Percentiles rank a stretch among this genome's conserved stretches.
Evolutionary conservation across 2,797 vertebrate genomes (phyloP).

Genomic region (Anisognathus igniventris): DNA sequence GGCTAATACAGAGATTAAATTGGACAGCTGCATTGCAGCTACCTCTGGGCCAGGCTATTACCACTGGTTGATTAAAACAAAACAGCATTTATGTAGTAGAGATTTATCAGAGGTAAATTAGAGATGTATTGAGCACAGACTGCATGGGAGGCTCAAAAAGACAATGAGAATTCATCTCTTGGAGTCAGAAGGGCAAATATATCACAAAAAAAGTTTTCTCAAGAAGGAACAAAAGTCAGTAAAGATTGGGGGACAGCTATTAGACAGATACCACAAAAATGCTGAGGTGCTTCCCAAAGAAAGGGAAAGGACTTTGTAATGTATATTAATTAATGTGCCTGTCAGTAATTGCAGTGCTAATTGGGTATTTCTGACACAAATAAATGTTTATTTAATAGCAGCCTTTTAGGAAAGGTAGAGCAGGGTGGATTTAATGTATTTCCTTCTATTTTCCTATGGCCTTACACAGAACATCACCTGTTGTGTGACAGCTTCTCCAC

Average conservation of each 20-base stretch:
- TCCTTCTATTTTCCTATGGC: accelerated
- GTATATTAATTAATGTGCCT: background rate
- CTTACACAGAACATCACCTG: background rate
- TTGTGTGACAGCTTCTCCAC: background rate
- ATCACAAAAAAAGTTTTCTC: background rate
- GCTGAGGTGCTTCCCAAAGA: background rate
- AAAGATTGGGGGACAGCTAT: accelerated
- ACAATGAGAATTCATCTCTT: background rate
- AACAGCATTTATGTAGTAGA: background rate
- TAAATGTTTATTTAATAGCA: background rate
- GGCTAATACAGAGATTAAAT: background rate
- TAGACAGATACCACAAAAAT: background rate
- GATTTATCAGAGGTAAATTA: background rate
- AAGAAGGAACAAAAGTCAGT: background rate
- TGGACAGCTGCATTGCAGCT: background rate
- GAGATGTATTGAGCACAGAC: accelerated
- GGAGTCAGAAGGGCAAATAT: background rate
- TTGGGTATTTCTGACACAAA: background rate
- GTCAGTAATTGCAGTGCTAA: background rate
- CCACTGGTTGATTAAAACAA: background rate
- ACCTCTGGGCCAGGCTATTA: background rate
- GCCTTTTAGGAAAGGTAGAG: background rate
- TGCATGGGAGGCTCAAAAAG: background rate
- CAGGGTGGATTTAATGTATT: background rate
- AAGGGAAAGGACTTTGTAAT: background rate